A percentile compares a stretch with the other conserved stretches of the same genome.
phyloP scores from a whole-genome alignment of 2,888 invertebrate species.

The Drosophila macrothrix region DNA sequence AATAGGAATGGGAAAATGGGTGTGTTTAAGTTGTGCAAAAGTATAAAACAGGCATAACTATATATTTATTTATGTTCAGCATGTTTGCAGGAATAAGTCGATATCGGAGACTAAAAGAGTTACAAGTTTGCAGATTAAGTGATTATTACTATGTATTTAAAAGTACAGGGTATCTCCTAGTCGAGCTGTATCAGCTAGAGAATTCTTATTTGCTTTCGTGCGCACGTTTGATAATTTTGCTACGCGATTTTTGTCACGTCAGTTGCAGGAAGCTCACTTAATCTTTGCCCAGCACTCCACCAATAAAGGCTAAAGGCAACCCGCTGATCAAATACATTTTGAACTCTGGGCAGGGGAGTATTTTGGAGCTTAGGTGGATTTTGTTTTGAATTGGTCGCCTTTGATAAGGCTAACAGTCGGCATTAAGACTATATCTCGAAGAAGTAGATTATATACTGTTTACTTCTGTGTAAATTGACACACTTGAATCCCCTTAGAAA shows the following conservation, averaged over 20 bases:
- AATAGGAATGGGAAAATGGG: background rate
- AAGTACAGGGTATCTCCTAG: background rate
- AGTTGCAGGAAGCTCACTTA: slow-evolving; percentile 28
- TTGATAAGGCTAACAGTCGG: background rate
- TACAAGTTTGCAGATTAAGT: background rate
- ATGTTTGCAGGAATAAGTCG: background rate
- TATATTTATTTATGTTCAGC: background rate
- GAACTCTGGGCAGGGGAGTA: background rate
- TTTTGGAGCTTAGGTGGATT: background rate
- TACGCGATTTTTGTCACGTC: slow-evolving; percentile 54
- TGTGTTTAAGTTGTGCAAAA: background rate
- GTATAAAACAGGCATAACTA: background rate
- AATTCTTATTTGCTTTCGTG: slow-evolving; percentile 1
- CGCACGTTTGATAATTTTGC: slow-evolving; percentile 26
- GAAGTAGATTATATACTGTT: background rate
- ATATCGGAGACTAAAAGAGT: background rate
- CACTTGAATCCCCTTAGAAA: slow-evolving; percentile 1
- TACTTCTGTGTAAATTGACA: slow-evolving; percentile 8
- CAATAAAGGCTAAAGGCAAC: background rate
- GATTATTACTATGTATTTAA: background rate
- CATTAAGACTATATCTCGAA: background rate
- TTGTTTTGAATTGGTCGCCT: background rate
- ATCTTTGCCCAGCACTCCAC: slow-evolving; percentile 2
- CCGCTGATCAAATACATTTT: slow-evolving; percentile 14
- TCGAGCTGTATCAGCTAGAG: background rate